These are phyloP conservation scores for Thyatira batis DNA, from an alignment of 2,888 invertebrate genomes.

Conservation along the genomic window DNA sequence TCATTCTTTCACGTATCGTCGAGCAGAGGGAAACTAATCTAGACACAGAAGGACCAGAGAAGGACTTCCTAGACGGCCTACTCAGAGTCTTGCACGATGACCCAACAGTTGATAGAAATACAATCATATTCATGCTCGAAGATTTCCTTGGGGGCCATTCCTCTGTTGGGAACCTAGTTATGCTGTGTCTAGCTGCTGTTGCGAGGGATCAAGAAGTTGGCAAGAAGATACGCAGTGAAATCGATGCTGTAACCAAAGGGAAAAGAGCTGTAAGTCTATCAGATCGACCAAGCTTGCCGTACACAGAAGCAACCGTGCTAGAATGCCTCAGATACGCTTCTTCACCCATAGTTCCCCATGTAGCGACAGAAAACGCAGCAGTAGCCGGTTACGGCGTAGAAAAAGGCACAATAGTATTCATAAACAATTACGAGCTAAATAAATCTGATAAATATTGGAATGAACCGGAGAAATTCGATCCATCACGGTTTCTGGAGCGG, in stretches of 20 bases:
- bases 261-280: constrained; percentile 83
- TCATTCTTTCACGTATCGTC: constrained; percentile 88
- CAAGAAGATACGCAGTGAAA: constrained; percentile 85
- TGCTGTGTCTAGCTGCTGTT: constrained; percentile 87
- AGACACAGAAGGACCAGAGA: constrained; percentile 84
- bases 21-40: constrained; percentile 80
- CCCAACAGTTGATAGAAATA: constrained; percentile 86
- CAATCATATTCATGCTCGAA: constrained; percentile 91
- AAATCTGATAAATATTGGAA: constrained; percentile 88
- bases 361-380: constrained; percentile 88
- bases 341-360: constrained; percentile 95
- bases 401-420: constrained; percentile 90
- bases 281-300: constrained; percentile 87
- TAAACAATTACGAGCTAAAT: constrained; percentile 92
- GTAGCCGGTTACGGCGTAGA: constrained; percentile 88
- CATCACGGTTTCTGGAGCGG: constrained; percentile 87
- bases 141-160: constrained; percentile 95
- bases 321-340: constrained; percentile 91
- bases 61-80: constrained; percentile 91
- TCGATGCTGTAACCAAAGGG: constrained; percentile 83
- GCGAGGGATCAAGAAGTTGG: constrained; percentile 86
- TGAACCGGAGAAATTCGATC: constrained; percentile 87
- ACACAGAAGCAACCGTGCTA: constrained; percentile 90
- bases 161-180: constrained; percentile 92
- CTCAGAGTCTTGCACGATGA: constrained; percentile 86